A percentile compares a stretch with the other conserved stretches of the same genome.
phyloP scores from a whole-genome alignment of 2,797 vertebrate species.

The Simalia tracyae region DNA sequence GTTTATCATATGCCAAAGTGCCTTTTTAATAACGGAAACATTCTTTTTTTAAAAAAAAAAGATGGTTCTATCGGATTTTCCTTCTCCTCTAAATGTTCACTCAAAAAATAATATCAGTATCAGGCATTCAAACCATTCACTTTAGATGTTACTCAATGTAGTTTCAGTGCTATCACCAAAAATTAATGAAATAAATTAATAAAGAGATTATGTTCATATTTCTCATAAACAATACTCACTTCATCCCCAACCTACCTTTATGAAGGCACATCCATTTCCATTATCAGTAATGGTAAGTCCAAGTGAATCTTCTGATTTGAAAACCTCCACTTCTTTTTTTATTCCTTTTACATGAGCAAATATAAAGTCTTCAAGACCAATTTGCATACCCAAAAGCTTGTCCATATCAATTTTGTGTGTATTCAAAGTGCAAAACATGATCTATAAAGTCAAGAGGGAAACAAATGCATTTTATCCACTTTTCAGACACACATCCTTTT shows the following conservation, averaged over 20 bases:
- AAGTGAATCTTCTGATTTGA: slow-evolving; percentile 88
- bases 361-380: slow-evolving; percentile 97
- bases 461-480: slow-evolving; percentile 32
- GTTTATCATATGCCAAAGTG: not conserved
- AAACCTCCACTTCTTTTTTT: slow-evolving; percentile 89
- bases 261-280: slow-evolving; percentile 89
- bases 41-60: not conserved
- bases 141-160: not conserved
- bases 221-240: not conserved
- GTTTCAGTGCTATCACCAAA: not conserved
- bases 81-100: not conserved
- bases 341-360: slow-evolving; percentile 93
- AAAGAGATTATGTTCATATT: slow-evolving; percentile 6
- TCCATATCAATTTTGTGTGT: slow-evolving; percentile 97
- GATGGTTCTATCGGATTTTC: not conserved
- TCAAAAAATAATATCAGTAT: not conserved
- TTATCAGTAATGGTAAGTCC: slow-evolving; percentile 98
- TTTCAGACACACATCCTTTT: not conserved
- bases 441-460: slow-evolving; percentile 74
- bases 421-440: slow-evolving; percentile 96
- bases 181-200: slow-evolving; percentile 32
- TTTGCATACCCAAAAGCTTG: slow-evolving; percentile 89
- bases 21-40: not conserved
- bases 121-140: not conserved
- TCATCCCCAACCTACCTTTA: slow-evolving; percentile 82